Base-by-base conservation (phyloP, 2,797 vertebrate species). In the Coendou prehensilis region DNA sequence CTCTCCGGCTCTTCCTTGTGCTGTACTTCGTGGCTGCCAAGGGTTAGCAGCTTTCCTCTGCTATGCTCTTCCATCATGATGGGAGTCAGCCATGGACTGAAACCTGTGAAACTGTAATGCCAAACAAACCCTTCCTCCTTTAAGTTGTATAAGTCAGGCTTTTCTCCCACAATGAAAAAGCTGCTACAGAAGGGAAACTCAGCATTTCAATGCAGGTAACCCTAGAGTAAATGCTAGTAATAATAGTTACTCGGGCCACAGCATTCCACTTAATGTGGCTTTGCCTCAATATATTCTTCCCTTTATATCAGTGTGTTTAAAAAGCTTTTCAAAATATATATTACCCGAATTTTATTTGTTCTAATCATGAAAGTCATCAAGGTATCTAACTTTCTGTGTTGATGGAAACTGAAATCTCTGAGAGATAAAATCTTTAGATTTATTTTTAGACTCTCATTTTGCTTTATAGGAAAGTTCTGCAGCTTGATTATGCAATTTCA, bases 261-360 rank as follows among this genome's bases (percentile, higher is more conserved):
- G 52, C 23, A 88, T 71, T 28, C 33, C 23, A 0, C 50, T 85
- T 86, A 63, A 86, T 85, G 76, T 50, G 4, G 2, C 37, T 95
- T 93, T 76, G 6, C 61, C 20, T 92, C 92, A 82, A 26, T 23
- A 20, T 81, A 54, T 20, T 64, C 6, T 67, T 84, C 63, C 4
- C 7, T 88, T 85, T 67, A 33, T 30, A n/a, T 59, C 33, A 69
- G 10, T 75, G 6, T 85, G 3, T 94, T 96, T 82, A 28, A 86
- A 82, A 78, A 76, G 9, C 18, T 84, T 87, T 61, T 47, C 17
- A 69, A 94, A 90, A 56, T 23, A n/a, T 28, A 87, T 89, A 76
- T 95, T 93, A 80, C 73, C 4, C 54, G 8, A 91, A 86, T 89
- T 94, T 80, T 75, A 79, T 76, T 87, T 81, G 2, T 82, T 87